Evolutionary conservation across 2,888 invertebrate genomes (phyloP).

Genomic region (Hybos culiciformis): DNA sequence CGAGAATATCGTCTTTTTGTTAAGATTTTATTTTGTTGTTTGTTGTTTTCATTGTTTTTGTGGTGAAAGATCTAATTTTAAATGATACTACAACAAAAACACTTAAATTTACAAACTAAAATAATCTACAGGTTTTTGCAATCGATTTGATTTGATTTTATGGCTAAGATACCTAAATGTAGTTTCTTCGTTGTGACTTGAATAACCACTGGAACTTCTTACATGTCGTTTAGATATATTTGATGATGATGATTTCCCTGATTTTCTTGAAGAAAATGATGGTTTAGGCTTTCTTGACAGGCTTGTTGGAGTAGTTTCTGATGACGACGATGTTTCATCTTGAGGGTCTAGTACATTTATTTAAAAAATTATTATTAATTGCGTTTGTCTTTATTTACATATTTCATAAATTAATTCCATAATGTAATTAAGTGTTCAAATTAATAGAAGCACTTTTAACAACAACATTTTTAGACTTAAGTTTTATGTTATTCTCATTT

Average conservation of each 20-base stretch:
- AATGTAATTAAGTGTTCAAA: not conserved
- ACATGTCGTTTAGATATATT: conserved; percentile 53
- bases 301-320: conserved; percentile 59
- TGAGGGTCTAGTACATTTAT: conserved; percentile 42
- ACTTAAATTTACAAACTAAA: no score
- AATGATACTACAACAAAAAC: no score
- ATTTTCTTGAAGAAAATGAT: conserved; percentile 58
- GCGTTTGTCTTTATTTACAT: not conserved
- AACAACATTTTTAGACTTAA: no score
- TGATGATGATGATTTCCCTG: conserved; percentile 42
- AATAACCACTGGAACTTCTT: conserved; percentile 66
- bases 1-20: no score
- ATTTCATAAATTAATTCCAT: no score
- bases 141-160: not conserved
- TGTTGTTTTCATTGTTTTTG: no score
- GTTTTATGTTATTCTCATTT: no score
- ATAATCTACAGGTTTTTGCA: no score
- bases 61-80: no score
- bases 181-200: conserved; percentile 73
- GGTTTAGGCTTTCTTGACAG: conserved; percentile 54
- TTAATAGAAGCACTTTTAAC: no score
- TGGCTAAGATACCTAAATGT: conserved; percentile 55
- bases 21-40: no score
- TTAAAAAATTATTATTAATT: not conserved
- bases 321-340: conserved; percentile 66